A percentile compares a stretch with the other conserved stretches of the same genome.
These are phyloP conservation scores for Echinops telfairi DNA, from an alignment of 2,113 vertebrate genomes.

Conservation along the genomic window DNA sequence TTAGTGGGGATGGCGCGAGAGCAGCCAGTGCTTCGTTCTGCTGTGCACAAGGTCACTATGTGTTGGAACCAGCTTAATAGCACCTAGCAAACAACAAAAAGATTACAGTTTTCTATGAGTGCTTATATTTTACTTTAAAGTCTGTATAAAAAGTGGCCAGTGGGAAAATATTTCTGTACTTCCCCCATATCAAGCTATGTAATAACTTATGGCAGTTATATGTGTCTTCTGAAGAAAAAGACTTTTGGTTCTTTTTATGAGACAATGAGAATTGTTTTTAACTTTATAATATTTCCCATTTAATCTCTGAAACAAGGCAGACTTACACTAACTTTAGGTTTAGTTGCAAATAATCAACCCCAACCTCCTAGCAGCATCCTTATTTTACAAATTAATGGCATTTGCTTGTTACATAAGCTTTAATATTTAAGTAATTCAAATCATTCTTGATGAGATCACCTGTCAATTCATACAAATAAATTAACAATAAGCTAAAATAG, in stretches of 20 bases:
- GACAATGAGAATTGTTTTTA: background rate
- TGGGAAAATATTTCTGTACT: slow-evolving; percentile 25
- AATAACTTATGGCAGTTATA: background rate
- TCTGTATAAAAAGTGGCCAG: slow-evolving; percentile 11
- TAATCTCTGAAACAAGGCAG: slow-evolving; percentile 16
- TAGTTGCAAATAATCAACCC: background rate
- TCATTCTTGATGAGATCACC: background rate
- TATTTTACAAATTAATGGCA: slow-evolving; percentile 1
- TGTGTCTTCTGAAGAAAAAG: background rate
- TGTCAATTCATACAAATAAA: background rate
- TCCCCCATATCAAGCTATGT: background rate
- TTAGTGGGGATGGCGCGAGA: too few species aligned
- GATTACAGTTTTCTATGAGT: background rate
- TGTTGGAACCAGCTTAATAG: too few species aligned
- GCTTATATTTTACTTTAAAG: slow-evolving; percentile 53
- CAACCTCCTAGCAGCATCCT: slow-evolving; percentile 4
- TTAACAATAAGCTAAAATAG: slow-evolving; percentile 22
- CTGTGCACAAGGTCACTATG: too few species aligned
- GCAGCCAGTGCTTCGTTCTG: too few species aligned
- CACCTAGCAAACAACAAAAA: background rate
- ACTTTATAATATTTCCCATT: background rate
- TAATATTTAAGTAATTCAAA: slow-evolving; percentile 21
- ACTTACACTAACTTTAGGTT: slow-evolving; percentile 40
- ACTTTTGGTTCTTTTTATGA: background rate
- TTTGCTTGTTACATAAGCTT: background rate